Percentiles rank a stretch among this genome's conserved stretches.
Evolutionary conservation across 2,113 vertebrate genomes (phyloP).

Genomic region (Danionella cerebrum): DNA sequence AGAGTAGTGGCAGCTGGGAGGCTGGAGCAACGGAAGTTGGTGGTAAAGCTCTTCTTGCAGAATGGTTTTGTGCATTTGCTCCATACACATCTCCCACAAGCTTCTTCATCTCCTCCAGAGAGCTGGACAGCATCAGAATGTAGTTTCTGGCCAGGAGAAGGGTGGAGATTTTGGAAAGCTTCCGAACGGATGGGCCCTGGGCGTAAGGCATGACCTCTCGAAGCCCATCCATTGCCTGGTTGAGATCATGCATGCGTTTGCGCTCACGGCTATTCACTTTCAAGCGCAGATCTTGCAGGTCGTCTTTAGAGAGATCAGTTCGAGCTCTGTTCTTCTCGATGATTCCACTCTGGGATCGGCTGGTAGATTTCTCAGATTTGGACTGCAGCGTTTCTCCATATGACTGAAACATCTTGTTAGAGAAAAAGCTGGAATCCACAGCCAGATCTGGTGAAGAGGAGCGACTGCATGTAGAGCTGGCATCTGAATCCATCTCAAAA

Average conservation of each 20-base stretch:
- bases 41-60: constrained; percentile 46
- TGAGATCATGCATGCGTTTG: constrained; percentile 76
- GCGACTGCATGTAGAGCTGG: constrained; percentile 65
- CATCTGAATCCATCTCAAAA: constrained; percentile 65
- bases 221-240: constrained; percentile 76
- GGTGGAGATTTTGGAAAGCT: constrained; percentile 77
- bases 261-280: constrained; percentile 76
- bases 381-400: constrained; percentile 40
- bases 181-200: constrained; percentile 73
- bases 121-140: constrained; percentile 74
- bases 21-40: constrained; percentile 36
- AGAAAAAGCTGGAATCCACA: constrained; percentile 62
- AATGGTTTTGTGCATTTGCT: constrained; percentile 37
- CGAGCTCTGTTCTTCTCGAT: constrained; percentile 41
- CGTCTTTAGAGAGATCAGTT: constrained; percentile 49
- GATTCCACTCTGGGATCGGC: constrained; percentile 9
- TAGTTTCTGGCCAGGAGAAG: constrained; percentile 73
- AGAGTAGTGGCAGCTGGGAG: constrained; percentile 57
- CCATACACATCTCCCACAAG: constrained; percentile 70
- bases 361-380: constrained; percentile 7
- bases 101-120: constrained; percentile 76
- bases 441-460: constrained; percentile 71
- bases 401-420: constrained; percentile 65
- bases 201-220: constrained; percentile 76
- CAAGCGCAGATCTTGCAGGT: constrained; percentile 67